Percentiles rank a stretch among this genome's conserved stretches.
Evolutionary conservation across 2,113 vertebrate species (phyloP).

Genomic region (Lonchura striata): DNA sequence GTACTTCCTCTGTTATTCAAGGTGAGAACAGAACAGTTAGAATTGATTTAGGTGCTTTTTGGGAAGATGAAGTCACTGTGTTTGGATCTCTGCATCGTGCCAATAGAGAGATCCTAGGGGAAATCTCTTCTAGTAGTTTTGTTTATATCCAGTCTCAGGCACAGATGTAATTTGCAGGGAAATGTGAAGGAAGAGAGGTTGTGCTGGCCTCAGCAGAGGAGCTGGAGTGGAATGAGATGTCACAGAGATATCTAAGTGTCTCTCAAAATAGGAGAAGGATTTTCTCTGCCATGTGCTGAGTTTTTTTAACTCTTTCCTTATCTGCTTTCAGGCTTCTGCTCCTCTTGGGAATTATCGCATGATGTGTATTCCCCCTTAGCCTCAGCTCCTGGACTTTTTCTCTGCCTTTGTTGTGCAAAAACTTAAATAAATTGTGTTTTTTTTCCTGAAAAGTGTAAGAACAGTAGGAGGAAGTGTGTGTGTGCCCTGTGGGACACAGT

Average conservation of each 20-base stretch:
- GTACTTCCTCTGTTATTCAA: slow-evolving; percentile 54
- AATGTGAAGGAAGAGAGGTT: slow-evolving; percentile 38
- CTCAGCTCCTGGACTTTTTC: not conserved
- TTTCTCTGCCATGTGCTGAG: not conserved
- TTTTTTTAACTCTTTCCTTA: not conserved
- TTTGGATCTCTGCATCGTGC: slow-evolving; percentile 39
- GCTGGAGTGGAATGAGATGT: slow-evolving; percentile 30
- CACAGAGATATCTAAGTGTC: slow-evolving; percentile 7
- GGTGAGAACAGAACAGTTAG: slow-evolving; percentile 34
- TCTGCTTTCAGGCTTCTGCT: not conserved
- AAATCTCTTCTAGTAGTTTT: slow-evolving; percentile 59
- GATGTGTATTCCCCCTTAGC: not conserved
- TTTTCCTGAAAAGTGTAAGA: slow-evolving; percentile 38
- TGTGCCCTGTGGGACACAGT: not conserved
- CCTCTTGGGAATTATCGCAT: not conserved
- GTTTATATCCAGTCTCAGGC: slow-evolving; percentile 34
- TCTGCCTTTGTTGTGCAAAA: not conserved
- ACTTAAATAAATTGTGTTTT: not conserved
- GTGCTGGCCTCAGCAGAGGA: slow-evolving; percentile 54
- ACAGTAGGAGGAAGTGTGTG: slow-evolving; percentile 39
- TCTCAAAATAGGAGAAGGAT: not conserved
- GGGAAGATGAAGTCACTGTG: slow-evolving; percentile 62
- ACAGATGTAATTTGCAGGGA: slow-evolving; percentile 61
- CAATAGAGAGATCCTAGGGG: slow-evolving; percentile 51
- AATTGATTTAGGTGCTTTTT: slow-evolving; percentile 44